phyloP scores from a whole-genome alignment of 2,888 invertebrate genomes.

The Aethes cnicana region DNA sequence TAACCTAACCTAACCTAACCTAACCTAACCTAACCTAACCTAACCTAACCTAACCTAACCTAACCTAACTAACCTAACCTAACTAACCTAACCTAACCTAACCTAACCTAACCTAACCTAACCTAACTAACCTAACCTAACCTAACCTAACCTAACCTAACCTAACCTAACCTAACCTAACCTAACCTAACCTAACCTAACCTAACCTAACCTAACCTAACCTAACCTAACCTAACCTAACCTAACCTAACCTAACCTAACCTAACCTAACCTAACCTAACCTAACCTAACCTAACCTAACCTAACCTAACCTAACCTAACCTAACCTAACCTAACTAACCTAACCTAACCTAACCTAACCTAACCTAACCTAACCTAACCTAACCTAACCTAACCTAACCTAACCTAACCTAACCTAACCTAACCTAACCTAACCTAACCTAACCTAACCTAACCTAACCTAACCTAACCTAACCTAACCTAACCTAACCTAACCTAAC shows the following conservation, averaged over 20 bases:
- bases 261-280: conserved; percentile 18
- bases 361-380: conserved; percentile 31
- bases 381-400: conserved; percentile 31
- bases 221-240: conserved; percentile 20
- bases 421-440: conserved; percentile 29
- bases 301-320: conserved; percentile 20
- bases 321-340: conserved; percentile 27
- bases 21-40: conserved; percentile 20
- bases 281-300: conserved; percentile 20
- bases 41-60: conserved; percentile 23
- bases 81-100: conserved; percentile 29
- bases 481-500: conserved; percentile 29
- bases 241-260: conserved; percentile 15
- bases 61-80: conserved; percentile 26
- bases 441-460: conserved; percentile 27
- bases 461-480: conserved; percentile 31
- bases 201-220: conserved; percentile 33
- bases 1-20: conserved; percentile 28
- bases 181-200: conserved; percentile 26
- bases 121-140: conserved; percentile 23
- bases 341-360: conserved; percentile 32
- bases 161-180: conserved; percentile 27
- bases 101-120: conserved; percentile 29
- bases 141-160: conserved; percentile 22
- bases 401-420: conserved; percentile 30